A percentile compares a stretch with the other conserved stretches of the same genome.
Evolutionary conservation across 1,140 invertebrate genomes (phyloP).

Genomic region (Brachionus rubens): DNA sequence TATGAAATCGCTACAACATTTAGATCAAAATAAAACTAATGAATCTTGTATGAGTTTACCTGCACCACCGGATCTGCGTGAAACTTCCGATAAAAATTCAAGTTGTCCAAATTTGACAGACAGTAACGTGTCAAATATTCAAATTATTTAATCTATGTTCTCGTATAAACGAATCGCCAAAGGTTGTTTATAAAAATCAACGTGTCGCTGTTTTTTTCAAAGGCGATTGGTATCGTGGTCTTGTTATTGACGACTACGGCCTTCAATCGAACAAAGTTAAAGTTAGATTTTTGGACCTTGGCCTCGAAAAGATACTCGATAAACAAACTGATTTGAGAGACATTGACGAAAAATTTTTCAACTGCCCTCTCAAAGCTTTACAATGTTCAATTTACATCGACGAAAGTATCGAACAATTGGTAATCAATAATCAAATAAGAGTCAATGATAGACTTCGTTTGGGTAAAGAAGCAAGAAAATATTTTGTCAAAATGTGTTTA

Average conservation of each 20-base stretch:
- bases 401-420: neutral
- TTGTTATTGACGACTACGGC: neutral
- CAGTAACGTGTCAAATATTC: neutral
- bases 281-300: constrained; percentile 30
- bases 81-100: neutral
- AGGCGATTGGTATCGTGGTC: constrained; percentile 1
- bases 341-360: constrained; percentile 36
- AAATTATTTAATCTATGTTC: constrained; percentile 6
- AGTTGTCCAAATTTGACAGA: neutral
- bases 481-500: constrained; percentile 10
- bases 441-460: neutral
- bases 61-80: neutral
- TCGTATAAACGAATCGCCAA: neutral
- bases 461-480: neutral
- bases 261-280: neutral
- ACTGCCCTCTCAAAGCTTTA: constrained; percentile 16
- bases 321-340: constrained; percentile 4
- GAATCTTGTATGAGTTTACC: neutral
- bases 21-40: neutral
- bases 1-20: constrained; percentile 25
- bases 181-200: neutral
- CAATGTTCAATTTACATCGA: constrained; percentile 21
- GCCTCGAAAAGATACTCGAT: constrained; percentile 14
- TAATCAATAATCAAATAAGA: neutral
- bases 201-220: constrained; percentile 9